Conservation (phyloP, 2,797 vertebrate genomes). For the Hapalemur alaotrensis region DNA sequence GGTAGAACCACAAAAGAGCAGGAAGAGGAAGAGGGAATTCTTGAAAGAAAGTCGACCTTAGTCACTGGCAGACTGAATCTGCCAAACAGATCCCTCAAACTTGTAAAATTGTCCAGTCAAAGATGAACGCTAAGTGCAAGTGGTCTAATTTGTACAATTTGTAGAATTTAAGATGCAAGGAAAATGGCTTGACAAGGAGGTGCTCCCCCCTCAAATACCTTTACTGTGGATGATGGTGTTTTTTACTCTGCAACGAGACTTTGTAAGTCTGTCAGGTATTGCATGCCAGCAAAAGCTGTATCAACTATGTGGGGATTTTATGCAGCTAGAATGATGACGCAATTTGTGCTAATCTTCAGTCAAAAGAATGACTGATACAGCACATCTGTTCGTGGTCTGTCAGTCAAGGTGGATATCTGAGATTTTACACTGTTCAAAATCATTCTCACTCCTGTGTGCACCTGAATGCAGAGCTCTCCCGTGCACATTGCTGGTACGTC, state of each 20-base stretch:
- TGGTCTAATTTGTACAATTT: neutral
- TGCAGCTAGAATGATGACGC: neutral
- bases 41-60: neutral
- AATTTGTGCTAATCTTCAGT: neutral
- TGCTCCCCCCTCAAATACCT: neutral
- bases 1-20: neutral
- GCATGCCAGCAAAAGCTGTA: neutral
- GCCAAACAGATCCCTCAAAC: neutral
- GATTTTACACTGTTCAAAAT: neutral
- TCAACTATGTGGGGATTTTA: neutral
- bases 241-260: neutral
- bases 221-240: neutral
- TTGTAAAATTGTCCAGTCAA: neutral
- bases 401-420: neutral
- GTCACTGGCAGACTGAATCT: neutral
- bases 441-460: neutral
- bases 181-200: neutral
- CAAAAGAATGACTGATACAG: neutral
- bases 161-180: neutral
- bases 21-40: neutral
- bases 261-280: neutral
- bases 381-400: neutral
- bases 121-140: slow-evolving; percentile 33
- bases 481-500: neutral
- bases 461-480: neutral